Percentiles rank a stretch among this genome's conserved stretches.
Conservation (phyloP, 2,113 vertebrate genomes). For the Perca schrenkii region DNA sequence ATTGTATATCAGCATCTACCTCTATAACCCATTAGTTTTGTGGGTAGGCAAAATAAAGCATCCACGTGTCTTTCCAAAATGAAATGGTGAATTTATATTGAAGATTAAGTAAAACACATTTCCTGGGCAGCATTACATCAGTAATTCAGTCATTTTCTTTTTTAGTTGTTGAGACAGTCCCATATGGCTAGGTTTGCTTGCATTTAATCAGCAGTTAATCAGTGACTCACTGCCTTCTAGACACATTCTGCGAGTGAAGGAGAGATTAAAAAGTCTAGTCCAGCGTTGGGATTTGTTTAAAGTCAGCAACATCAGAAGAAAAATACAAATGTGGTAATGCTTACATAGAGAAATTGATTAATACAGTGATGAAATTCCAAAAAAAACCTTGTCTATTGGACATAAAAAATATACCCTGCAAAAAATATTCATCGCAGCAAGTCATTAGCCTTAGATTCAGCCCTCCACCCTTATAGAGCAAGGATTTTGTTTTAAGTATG, state of each 20-base stretch:
- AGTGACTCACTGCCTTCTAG: neutral
- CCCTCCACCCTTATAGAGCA: neutral
- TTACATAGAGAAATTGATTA: neutral
- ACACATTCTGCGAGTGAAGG: neutral
- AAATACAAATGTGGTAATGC: neutral
- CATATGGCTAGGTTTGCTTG: neutral
- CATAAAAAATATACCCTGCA: neutral
- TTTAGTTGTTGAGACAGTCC: neutral
- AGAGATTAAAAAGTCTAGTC: slow-evolving; percentile 27
- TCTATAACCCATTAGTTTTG: slow-evolving; percentile 1
- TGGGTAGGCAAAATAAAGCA: neutral
- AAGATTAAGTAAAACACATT: slow-evolving; percentile 5
- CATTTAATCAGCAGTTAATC: neutral
- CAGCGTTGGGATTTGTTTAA: slow-evolving; percentile 16
- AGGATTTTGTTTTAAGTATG: neutral
- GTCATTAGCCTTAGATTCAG: neutral
- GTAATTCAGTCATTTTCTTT: neutral
- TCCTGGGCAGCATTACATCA: neutral
- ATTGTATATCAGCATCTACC: neutral
- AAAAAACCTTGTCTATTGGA: neutral
- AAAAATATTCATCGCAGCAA: neutral
- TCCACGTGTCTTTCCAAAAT: neutral
- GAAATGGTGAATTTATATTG: neutral
- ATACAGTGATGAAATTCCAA: neutral
- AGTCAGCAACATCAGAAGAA: slow-evolving; percentile 9